Evolutionary conservation across 2,888 invertebrate species (phyloP), one percentile per base, ranked within the genome.

Genomic region (Odontocolon sp.): DNA sequence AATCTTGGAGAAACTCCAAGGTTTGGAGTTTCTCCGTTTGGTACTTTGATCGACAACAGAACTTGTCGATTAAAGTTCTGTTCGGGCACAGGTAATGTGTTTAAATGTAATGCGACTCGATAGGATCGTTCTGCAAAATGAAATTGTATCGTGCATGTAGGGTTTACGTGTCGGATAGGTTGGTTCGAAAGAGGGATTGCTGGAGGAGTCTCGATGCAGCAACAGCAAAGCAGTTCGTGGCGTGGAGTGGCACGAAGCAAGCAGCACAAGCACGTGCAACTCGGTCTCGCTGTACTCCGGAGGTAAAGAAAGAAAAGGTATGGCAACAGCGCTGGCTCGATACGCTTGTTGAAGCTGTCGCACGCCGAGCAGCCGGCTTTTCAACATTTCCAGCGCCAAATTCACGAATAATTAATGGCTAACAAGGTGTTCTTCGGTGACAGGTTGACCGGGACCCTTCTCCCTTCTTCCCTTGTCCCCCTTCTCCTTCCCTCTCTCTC

Each of bases 71-170:
- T n/a, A n/a, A n/a, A n/a, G n/a, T n/a, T n/a, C n/a, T n/a, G n/a
- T n/a, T n/a, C n/a, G n/a, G n/a, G n/a, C n/a, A n/a, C n/a, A n/a
- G n/a, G n/a, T 11, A 28, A 2, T 82, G 77, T 78, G 76, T 74
- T 82, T 28, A 14, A 31, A 52, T 54, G 54, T 33, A n/a, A 9
- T 33, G 18, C 16, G 8, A 16, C 78, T 76, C 61, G 77, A 83
- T 83, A 81, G 81, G 81, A 82, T 81, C 81, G 81, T 81, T 84
- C 79, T n/a, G 80, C 77, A 84, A 84, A 83, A 85, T 84, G 80
- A 83, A 82, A 85, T 84, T 83, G 82, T 84, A 84, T 81, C 81
- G 84, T 81, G 79, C 81, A 77, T 77, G 81, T 83, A 84, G 84
- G n/a, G 83, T 82, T 69, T 28, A 77, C 72, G 68, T 73, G 73